Base-by-base conservation (phyloP, 2,888 invertebrate species). In the Drosophila melanocephala region DNA sequence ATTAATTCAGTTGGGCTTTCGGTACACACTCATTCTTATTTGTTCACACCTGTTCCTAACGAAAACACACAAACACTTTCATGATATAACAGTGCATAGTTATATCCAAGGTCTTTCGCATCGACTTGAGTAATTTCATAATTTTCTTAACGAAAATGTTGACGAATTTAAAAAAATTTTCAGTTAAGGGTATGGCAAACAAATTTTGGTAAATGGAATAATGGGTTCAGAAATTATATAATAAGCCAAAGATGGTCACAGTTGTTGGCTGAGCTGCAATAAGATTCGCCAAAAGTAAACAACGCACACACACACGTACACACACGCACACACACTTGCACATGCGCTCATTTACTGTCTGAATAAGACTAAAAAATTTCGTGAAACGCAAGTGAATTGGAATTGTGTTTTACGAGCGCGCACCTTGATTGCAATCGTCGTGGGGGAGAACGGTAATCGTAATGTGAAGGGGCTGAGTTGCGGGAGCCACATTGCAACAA, bases 371-470 rank as follows among this genome's bases (percentile, higher is more conserved):
- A n/a, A 63, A 72, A 80, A 74, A 77, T 74, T 86, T 83, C 47
- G 64, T 78, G 86, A 81, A 79, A 87, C 88, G 81, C 81, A 86
- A 77, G 73, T 85, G 86, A 86, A 87, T 87, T 83, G 77, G 67
- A 80, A 79, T 79, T 88, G 86, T 79, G 73, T 79, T 86, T 84
- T 82, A 85, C 79, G 85, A 84, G 83, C 84, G 72, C 71, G 68
- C 84, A 63, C 78, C 80, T 81, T 87, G 85, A 83, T 87, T 83
- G 83, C 77, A 73, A 47, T 63, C 64, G 39, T 60, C 60, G 68
- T 66, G 62, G 61, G 67, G 42, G 60, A 70, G 66, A 50, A 56
- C 50, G 35, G 79, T 67, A 70, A 78, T 64, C 66, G 57, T 66
- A 57, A 60, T 51, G 61, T 52, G 26, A 53, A 37, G 76, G 65